These are phyloP conservation scores for Rhabdophis nuchalis DNA, from an alignment of 2,797 vertebrate genomes.

Conservation along the genomic window DNA sequence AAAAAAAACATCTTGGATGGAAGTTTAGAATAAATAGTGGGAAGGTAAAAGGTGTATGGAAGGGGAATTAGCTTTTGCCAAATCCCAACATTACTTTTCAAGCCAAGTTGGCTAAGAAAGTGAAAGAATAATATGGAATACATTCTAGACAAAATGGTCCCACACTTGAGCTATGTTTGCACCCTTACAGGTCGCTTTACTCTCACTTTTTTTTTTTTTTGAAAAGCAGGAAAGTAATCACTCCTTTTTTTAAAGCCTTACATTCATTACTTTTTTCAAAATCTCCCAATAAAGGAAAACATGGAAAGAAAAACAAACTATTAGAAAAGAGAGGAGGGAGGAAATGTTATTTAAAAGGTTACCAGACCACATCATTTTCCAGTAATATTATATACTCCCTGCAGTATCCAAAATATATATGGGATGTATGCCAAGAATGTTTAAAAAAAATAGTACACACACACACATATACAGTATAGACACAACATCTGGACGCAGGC, in stretches of 20 bases:
- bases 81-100: slow-evolving; percentile 25
- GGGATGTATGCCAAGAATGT: slow-evolving; percentile 93
- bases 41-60: slow-evolving; percentile 29
- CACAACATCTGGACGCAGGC: slow-evolving; percentile 98
- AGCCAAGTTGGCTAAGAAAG: slow-evolving; percentile 43
- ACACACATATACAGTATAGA: slow-evolving; percentile 82
- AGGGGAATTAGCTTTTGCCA: slow-evolving; percentile 10
- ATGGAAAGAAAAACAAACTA: slow-evolving; percentile 99
- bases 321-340: slow-evolving; percentile 95
- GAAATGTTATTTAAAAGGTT: slow-evolving; percentile 99
- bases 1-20: slow-evolving; percentile 28
- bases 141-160: slow-evolving; percentile 63
- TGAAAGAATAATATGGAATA: slow-evolving; percentile 58
- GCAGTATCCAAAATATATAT: slow-evolving; percentile 99
- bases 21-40: slow-evolving; percentile 34
- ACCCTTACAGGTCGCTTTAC: slow-evolving; percentile 59
- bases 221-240: slow-evolving; percentile 16
- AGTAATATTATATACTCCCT: slow-evolving; percentile 99
- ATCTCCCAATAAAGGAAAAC: slow-evolving; percentile 94
- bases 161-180: slow-evolving; percentile 55
- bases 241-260: slow-evolving; percentile 60
- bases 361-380: slow-evolving; percentile 99
- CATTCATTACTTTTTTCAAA: slow-evolving; percentile 74
- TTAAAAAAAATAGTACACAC: slow-evolving; percentile 80
- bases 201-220: background rate